Conservation (phyloP, 2,888 invertebrate species). For the Acleris cristana region DNA sequence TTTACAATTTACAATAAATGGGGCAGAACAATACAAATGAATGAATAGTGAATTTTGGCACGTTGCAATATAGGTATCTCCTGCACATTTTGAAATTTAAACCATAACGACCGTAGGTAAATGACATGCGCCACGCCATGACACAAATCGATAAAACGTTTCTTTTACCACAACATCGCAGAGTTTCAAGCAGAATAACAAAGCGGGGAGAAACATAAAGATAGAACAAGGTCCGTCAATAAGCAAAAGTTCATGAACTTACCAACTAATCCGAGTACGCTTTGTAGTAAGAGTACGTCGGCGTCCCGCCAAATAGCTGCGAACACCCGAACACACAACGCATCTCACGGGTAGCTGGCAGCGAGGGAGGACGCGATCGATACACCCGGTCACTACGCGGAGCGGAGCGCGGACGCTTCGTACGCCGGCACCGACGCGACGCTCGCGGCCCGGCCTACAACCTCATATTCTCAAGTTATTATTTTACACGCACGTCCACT, state of each 20-base stretch:
- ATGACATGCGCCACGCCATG: constrained; percentile 17
- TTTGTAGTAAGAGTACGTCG: constrained; percentile 56
- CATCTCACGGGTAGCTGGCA: constrained; percentile 68
- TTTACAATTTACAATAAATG: too few species aligned
- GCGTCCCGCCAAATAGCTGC: constrained; percentile 74
- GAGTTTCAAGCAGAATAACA: constrained; percentile 7
- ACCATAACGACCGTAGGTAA: constrained; percentile 26
- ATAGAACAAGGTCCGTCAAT: constrained; percentile 24
- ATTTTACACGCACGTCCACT: constrained; percentile 82
- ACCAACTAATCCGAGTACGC: constrained; percentile 51
- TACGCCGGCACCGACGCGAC: constrained; percentile 61
- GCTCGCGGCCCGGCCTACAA: constrained; percentile 50
- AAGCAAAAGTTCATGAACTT: constrained; percentile 53
- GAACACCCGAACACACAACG: constrained; percentile 72
- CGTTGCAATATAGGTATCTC: too few species aligned
- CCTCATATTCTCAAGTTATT: constrained; percentile 81
- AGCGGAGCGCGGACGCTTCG: constrained; percentile 56
- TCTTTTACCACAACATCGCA: constrained; percentile 19
- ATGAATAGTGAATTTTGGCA: too few species aligned
- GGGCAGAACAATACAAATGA: too few species aligned
- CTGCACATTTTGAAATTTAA: constrained; percentile 13
- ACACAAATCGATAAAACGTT: constrained; percentile 22
- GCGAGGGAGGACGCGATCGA: constrained; percentile 74
- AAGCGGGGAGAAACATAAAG: constrained; percentile 7
- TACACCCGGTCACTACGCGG: constrained; percentile 69